Conservation (phyloP, 2,797 vertebrate genomes). For the Sebastes iracundus region DNA sequence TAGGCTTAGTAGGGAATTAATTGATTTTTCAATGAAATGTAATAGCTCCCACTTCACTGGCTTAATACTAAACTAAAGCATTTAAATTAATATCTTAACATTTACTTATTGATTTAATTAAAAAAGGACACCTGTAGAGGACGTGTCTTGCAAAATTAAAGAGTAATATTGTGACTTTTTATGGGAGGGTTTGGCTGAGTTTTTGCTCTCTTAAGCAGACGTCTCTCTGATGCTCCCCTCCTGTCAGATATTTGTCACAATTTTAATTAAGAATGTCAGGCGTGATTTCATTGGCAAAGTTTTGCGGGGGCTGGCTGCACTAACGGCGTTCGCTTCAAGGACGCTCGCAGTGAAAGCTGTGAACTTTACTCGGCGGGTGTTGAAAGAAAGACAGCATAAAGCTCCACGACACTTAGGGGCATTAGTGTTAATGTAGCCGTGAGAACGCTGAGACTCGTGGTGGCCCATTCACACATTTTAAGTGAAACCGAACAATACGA, state of each 20-base stretch:
- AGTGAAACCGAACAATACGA: not conserved
- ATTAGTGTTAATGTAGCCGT: not conserved
- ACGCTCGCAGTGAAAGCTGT: conserved; percentile 12
- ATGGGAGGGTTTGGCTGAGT: not conserved
- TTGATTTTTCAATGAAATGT: conserved; percentile 13
- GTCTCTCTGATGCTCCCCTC: not conserved
- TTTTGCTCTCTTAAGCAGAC: not conserved
- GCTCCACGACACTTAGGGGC: not conserved
- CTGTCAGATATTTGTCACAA: conserved; percentile 54
- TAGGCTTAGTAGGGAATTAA: conserved; percentile 20
- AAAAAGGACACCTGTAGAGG: conserved; percentile 10
- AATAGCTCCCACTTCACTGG: conserved; percentile 1
- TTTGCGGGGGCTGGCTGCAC: conserved; percentile 1
- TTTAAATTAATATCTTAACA: conserved; percentile 24
- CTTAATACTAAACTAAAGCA: conserved; percentile 15
- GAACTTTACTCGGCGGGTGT: conserved; percentile 37
- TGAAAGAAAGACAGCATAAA: not conserved
- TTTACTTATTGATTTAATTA: conserved; percentile 29
- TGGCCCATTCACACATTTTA: not conserved
- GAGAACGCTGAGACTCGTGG: not conserved
- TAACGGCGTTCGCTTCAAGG: conserved; percentile 28
- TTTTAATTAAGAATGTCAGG: conserved; percentile 72
- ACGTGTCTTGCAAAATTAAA: conserved; percentile 18
- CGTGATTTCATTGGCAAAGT: conserved; percentile 59
- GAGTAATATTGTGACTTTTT: conserved; percentile 14